phyloP scores from a whole-genome alignment of 2,113 vertebrate genomes.

The Archocentrus centrarchus region DNA sequence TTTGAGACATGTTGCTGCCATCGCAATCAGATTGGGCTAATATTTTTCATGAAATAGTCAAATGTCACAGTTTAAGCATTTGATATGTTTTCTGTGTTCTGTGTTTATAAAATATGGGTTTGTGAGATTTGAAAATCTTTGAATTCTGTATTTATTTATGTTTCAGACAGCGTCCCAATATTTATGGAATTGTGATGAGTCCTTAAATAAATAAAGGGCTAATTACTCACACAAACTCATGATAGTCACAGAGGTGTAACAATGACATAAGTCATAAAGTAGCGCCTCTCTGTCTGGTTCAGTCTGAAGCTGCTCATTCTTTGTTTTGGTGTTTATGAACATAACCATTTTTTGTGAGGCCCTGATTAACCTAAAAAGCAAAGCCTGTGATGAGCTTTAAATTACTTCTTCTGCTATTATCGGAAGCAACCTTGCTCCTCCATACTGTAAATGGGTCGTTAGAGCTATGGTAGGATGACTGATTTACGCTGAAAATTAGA shows the following conservation, averaged over 20 bases:
- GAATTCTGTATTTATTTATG: background rate
- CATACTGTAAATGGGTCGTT: constrained; percentile 27
- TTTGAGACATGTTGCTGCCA: background rate
- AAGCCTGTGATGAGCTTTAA: constrained; percentile 25
- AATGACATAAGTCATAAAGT: background rate
- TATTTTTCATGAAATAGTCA: background rate
- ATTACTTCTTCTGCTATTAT: constrained; percentile 23
- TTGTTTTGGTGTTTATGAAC: constrained; percentile 22
- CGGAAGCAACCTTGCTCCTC: constrained; percentile 18
- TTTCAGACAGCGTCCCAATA: background rate
- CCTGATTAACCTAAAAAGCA: constrained; percentile 18
- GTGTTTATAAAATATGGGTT: background rate
- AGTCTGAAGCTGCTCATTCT: constrained; percentile 18
- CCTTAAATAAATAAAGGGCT: background rate
- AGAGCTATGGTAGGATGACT: background rate
- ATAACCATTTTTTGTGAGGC: constrained; percentile 5
- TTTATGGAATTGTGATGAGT: background rate
- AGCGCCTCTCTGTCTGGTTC: constrained; percentile 4
- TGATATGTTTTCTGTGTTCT: background rate
- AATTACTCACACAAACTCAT: background rate
- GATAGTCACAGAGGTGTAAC: background rate
- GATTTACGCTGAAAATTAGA: constrained; percentile 21
- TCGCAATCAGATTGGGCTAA: background rate
- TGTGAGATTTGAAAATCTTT: background rate
- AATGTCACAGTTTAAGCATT: background rate